A percentile compares a stretch with the other conserved stretches of the same genome.
Conservation (phyloP, 1,140 invertebrate genomes). For the Drosophila santomea region DNA sequence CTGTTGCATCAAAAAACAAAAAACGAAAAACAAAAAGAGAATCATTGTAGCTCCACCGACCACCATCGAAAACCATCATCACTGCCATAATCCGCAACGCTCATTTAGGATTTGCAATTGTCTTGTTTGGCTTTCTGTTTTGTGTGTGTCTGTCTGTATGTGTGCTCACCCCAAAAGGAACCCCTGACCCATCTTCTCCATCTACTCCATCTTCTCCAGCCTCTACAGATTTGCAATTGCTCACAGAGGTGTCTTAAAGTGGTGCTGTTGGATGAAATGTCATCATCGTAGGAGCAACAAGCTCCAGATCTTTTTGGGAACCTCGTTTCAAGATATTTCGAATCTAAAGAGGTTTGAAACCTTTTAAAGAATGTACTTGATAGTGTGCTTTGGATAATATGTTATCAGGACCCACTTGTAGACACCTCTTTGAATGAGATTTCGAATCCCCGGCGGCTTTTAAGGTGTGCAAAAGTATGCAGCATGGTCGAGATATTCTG, state of each 20-base stretch:
- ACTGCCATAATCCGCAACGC: slow-evolving; percentile 7
- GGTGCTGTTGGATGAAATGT: not conserved
- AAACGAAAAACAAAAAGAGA: not conserved
- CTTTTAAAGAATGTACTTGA: too few species aligned
- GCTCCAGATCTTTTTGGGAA: too few species aligned
- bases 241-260: not conserved
- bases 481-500: too few species aligned
- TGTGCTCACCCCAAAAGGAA: not conserved
- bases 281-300: too few species aligned
- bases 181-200: not conserved
- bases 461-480: not conserved
- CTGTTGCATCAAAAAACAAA: not conserved
- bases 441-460: not conserved
- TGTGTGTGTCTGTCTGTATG: slow-evolving; percentile 6
- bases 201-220: not conserved
- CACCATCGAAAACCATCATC: not conserved
- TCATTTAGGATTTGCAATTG: slow-evolving; percentile 14
- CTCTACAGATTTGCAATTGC: not conserved
- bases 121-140: slow-evolving; percentile 6
- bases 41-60: not conserved
- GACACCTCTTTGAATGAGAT: not conserved
- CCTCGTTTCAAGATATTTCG: too few species aligned
- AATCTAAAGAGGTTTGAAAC: too few species aligned
- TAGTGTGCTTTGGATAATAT: too few species aligned
- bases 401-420: not conserved